phyloP scores from a whole-genome alignment of 92 coral and sea anemone genomes.

The Palythoa heliodiscus region DNA sequence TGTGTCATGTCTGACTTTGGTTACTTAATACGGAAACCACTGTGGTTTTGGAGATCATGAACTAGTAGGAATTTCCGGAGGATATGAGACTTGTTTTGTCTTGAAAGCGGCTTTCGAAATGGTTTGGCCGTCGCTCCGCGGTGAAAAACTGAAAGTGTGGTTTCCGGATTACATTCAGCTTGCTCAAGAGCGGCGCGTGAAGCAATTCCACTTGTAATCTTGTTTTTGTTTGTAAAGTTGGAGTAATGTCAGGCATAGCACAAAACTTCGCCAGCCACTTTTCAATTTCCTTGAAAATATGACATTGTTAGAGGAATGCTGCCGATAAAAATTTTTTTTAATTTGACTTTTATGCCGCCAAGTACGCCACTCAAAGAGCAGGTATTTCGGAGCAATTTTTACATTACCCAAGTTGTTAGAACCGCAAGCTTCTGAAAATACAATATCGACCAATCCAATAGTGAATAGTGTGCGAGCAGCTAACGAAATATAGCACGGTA shows the following conservation, averaged over 20 bases:
- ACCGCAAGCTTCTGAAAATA: too few relatives aligned
- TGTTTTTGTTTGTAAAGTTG: not conserved
- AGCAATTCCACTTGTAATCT: not conserved
- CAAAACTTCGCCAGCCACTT: conserved; percentile 29
- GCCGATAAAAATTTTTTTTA: too few relatives aligned
- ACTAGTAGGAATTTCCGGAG: not conserved
- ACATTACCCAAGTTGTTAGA: too few relatives aligned
- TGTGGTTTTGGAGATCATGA: not conserved
- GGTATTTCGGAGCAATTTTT: too few relatives aligned
- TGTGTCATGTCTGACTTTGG: conserved; percentile 43
- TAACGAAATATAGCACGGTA: too few relatives aligned
- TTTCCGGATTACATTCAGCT: conserved; percentile 13
- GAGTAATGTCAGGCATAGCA: conserved; percentile 45
- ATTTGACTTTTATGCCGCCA: too few relatives aligned
- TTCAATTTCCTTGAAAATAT: not conserved
- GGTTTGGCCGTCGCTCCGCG: conserved; percentile 14
- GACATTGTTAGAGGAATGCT: too few relatives aligned
- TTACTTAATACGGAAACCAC: conserved; percentile 22
- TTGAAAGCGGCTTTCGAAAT: conserved; percentile 6
- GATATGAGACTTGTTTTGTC: not conserved
- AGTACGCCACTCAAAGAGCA: too few relatives aligned
- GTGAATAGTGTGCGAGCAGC: too few relatives aligned
- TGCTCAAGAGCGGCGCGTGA: conserved; percentile 2
- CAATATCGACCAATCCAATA: too few relatives aligned
- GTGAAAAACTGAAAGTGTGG: not conserved